Evolutionary conservation across 1,140 invertebrate genomes (phyloP), one percentile per base, ranked within the genome.

Genomic region (Papilio helenus): DNA sequence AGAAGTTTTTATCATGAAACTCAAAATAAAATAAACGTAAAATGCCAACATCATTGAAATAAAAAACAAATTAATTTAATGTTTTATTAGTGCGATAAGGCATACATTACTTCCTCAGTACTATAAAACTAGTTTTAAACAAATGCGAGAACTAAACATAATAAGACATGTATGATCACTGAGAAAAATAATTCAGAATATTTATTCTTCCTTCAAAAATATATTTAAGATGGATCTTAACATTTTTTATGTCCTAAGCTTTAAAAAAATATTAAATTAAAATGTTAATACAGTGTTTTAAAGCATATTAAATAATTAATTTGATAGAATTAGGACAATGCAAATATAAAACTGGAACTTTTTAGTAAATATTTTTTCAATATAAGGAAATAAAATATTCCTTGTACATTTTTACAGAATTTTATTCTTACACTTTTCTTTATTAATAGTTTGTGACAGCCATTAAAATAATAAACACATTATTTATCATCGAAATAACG

Each of bases 1-100:
- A 18, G 14, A 49, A 18, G 3, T 18, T 49, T 20, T 55, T 20
- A 9, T 5, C 4, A 55, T 18, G 16, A 18, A 18, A n/a, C 18
- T 18, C 7, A 55, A 55, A 9, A 51, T 51, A 18, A 18, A n/a
- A 18, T 4, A 18, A 46, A 46, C 0, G 58, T 1, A 26, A n/a
- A 34, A 34, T 34, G 5, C 34, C 34, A 34, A 34, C 5, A 34
- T 34, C 34, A 34, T 3, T 76, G 34, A 82, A 85, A 82, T 81
- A 81, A 85, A 82, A 81, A 72, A 81, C 58, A 83, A 79, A 76
- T 81, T 87, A 85, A 84, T 83, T 84, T 76, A 87, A 86, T 87
- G 86, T 86, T 90, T 90, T 90, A 90, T 90, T 90, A 90, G 87
- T 87, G 83, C 83, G 86, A 86, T 88, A 90, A 90, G 86, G 87